phyloP scores from a whole-genome alignment of 2,888 invertebrate species.

The Xestia sexstrigata region DNA sequence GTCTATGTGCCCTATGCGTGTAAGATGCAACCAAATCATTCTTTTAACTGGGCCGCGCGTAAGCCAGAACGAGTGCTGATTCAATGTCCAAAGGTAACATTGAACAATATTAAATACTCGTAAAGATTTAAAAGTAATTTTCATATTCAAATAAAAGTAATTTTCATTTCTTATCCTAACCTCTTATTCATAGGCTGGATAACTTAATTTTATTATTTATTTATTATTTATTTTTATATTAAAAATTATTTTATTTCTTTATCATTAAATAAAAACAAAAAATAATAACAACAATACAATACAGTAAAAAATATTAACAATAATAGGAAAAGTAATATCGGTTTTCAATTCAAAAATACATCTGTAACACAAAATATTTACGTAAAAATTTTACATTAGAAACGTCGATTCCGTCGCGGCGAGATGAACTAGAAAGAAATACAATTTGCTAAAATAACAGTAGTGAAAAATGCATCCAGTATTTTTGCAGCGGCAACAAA shows the following conservation, averaged over 20 bases:
- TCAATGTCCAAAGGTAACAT: too few species aligned
- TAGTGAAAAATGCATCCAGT: constrained; percentile 34
- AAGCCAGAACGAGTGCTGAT: too few species aligned
- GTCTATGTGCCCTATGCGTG: too few species aligned
- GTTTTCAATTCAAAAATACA: background rate
- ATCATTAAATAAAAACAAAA: background rate
- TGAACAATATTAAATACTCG: too few species aligned
- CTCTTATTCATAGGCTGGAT: background rate
- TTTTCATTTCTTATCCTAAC: background rate
- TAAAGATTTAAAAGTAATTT: background rate
- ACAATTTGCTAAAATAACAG: constrained; percentile 25
- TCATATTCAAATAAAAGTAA: background rate
- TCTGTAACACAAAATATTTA: constrained; percentile 8
- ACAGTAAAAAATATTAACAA: background rate
- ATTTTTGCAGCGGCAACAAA: constrained; percentile 30
- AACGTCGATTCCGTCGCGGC: constrained; percentile 12
- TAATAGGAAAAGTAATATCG: too few species aligned
- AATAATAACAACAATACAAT: background rate
- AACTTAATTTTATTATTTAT: too few species aligned
- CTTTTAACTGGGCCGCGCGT: too few species aligned
- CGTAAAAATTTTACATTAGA: constrained; percentile 5
- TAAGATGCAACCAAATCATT: too few species aligned
- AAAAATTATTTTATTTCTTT: too few species aligned
- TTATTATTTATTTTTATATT: too few species aligned
- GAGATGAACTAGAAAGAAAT: constrained; percentile 27